A percentile compares a stretch with the other conserved stretches of the same genome.
Conservation (phyloP, 2,888 invertebrate species). For the Heliconius charithonia region DNA sequence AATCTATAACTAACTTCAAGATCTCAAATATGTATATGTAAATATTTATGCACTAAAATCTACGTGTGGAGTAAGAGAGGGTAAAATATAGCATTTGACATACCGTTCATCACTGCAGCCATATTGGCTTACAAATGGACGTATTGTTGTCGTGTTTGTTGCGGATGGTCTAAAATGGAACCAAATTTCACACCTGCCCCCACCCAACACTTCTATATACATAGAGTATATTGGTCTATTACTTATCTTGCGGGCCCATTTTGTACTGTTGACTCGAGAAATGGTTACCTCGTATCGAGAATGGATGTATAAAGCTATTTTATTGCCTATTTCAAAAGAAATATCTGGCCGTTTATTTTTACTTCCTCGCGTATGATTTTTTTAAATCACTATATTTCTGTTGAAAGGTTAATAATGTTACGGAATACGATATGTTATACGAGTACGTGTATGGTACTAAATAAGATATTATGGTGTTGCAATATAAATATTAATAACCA, state of each 20-base stretch:
- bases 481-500: background rate
- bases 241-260: conserved; percentile 58
- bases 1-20: background rate
- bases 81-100: conserved; percentile 63
- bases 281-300: conserved; percentile 44
- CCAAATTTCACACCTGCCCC: conserved; percentile 59
- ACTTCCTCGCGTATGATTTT: conserved; percentile 38
- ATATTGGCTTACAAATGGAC: conserved; percentile 68
- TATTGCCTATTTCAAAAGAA: conserved; percentile 45
- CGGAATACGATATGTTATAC: background rate
- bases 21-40: background rate
- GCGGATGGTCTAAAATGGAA: conserved; percentile 56
- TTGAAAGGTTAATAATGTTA: background rate
- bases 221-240: conserved; percentile 63
- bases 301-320: conserved; percentile 42
- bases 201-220: conserved; percentile 48
- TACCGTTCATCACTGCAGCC: conserved; percentile 61
- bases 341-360: conserved; percentile 42
- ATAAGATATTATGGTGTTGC: background rate
- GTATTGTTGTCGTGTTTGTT: conserved; percentile 64
- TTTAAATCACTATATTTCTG: conserved; percentile 12
- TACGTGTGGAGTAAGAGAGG: conserved; percentile 42
- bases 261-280: conserved; percentile 53
- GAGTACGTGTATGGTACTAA: background rate
- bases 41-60: background rate